Percentiles rank a stretch among this genome's conserved stretches.
Conservation (phyloP, 2,888 invertebrate species). For the Zele albiditarsus region DNA sequence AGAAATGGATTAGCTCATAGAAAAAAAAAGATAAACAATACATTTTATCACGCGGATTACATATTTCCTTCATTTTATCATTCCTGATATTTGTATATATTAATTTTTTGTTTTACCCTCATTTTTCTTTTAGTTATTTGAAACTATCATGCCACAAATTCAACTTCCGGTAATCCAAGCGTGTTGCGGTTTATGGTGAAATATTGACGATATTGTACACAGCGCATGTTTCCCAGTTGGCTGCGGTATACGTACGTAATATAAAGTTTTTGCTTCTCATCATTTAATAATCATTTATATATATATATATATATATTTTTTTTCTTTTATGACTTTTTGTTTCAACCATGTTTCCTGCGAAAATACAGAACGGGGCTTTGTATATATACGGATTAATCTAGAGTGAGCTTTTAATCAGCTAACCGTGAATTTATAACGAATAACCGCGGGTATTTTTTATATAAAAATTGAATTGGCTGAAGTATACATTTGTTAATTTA, state of each 20-base stretch:
- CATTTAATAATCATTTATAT: background rate
- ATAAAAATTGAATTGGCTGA: background rate
- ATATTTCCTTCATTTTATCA: background rate
- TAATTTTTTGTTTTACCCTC: no score
- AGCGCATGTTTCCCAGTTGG: background rate
- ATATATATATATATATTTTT: no score
- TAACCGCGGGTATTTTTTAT: background rate
- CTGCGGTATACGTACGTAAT: background rate
- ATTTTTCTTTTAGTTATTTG: background rate
- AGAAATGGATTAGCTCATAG: no score
- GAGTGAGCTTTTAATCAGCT: background rate
- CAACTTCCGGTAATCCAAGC: background rate
- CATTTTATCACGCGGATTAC: background rate
- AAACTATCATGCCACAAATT: background rate
- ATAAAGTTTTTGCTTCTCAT: constrained; percentile 2
- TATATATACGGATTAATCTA: background rate
- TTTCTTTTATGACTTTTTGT: background rate
- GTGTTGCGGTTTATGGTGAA: background rate
- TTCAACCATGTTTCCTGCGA: background rate
- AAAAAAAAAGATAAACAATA: no score
- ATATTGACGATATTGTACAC: constrained; percentile 2
- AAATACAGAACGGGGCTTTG: background rate
- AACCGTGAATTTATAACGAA: background rate
- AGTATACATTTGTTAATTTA: background rate
- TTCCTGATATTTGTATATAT: background rate